phyloP scores from a whole-genome alignment of 2,113 vertebrate genomes.

The Rhabdornis inornatus region DNA sequence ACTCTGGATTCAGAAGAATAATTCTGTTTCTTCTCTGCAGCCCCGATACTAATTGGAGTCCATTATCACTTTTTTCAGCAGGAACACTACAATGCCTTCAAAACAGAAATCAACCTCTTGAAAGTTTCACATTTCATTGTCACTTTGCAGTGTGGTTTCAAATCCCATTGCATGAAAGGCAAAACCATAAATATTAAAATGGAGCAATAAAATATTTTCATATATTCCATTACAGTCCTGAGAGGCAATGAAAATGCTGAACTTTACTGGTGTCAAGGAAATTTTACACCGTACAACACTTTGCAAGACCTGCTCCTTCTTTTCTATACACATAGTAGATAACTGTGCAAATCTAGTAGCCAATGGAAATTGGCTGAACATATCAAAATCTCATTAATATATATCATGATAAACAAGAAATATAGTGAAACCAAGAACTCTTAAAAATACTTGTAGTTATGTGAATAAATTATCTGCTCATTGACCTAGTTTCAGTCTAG shows the following conservation, averaged over 20 bases:
- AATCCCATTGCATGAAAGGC: background rate
- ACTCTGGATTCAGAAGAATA: background rate
- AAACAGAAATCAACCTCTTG: background rate
- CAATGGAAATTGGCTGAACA: background rate
- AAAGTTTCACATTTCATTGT: background rate
- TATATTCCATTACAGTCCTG: background rate
- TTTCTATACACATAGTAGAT: background rate
- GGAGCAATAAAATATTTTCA: background rate
- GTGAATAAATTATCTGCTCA: background rate
- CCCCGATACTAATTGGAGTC: background rate
- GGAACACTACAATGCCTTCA: background rate
- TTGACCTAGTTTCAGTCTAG: slow-evolving; percentile 6
- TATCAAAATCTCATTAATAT: background rate
- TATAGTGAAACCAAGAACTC: background rate
- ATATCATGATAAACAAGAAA: background rate
- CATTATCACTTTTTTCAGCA: background rate
- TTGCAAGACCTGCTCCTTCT: background rate
- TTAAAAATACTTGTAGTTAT: background rate
- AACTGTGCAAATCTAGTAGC: background rate
- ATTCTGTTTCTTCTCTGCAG: background rate
- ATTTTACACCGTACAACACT: background rate
- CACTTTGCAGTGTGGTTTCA: background rate
- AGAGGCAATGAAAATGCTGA: background rate
- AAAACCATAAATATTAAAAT: slow-evolving; percentile 23
- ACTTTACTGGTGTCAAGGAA: background rate